phyloP scores from a whole-genome alignment of 1,140 invertebrate genomes.

The Diorhabda sublineata region DNA sequence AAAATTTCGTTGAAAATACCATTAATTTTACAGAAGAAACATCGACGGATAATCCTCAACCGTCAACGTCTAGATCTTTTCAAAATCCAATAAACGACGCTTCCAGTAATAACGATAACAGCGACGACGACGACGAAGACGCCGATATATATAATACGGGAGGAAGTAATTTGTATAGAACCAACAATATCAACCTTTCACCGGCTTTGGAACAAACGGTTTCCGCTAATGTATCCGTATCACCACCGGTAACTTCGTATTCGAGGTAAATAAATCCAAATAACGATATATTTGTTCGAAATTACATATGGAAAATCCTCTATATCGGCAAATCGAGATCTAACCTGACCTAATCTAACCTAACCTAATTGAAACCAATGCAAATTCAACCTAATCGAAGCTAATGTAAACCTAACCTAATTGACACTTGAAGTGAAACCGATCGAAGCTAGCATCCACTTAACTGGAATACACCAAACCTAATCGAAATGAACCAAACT shows the following conservation, averaged over 20 bases:
- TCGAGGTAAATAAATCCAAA: not conserved
- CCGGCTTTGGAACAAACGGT: not conserved
- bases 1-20: not conserved
- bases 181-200: conserved; percentile 29
- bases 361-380: too few species aligned
- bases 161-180: conserved; percentile 26
- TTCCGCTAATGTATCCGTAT: not conserved
- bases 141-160: conserved; percentile 24
- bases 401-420: too few species aligned
- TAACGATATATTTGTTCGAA: not conserved
- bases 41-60: conserved; percentile 14
- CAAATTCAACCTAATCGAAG: too few species aligned
- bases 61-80: conserved; percentile 19
- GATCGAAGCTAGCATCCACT: too few species aligned
- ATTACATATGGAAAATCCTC: too few species aligned
- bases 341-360: too few species aligned
- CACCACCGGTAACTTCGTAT: not conserved
- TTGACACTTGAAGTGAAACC: too few species aligned
- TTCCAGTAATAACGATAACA: conserved; percentile 30
- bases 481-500: too few species aligned
- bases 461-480: too few species aligned
- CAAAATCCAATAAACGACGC: conserved; percentile 10
- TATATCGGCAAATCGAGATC: too few species aligned
- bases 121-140: conserved; percentile 23
- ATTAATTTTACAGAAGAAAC: conserved; percentile 6